Conservation (phyloP, 1,140 invertebrate species). For the Aphaenogaster ashmeadi region DNA sequence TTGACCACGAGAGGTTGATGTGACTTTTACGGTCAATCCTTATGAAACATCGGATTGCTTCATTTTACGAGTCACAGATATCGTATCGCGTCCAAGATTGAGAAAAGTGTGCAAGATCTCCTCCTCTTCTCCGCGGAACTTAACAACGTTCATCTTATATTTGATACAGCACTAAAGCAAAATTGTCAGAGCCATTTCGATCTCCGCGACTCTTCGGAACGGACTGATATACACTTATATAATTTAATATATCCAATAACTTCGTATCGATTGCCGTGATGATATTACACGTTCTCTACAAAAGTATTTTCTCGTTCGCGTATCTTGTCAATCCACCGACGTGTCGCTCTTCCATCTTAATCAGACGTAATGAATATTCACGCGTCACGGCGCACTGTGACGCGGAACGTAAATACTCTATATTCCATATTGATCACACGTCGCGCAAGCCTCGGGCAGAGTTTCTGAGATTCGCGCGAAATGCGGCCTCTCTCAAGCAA, state of each 20-base stretch:
- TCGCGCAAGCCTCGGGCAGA: slow-evolving; percentile 13
- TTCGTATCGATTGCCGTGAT: background rate
- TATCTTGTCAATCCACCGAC: slow-evolving; percentile 5
- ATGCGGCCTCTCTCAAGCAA: slow-evolving; percentile 43
- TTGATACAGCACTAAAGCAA: slow-evolving; percentile 11
- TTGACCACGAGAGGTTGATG: slow-evolving; percentile 11
- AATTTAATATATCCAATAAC: slow-evolving; percentile 45
- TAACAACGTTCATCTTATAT: slow-evolving; percentile 34
- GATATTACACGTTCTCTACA: slow-evolving; percentile 12
- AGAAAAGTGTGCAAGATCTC: background rate
- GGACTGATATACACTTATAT: slow-evolving; percentile 5
- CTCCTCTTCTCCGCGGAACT: background rate
- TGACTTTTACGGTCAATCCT: slow-evolving; percentile 40
- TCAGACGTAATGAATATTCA: slow-evolving; percentile 58
- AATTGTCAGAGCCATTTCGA: slow-evolving; percentile 20
- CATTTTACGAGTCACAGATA: slow-evolving; percentile 48
- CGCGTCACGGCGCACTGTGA: background rate
- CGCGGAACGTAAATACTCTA: slow-evolving; percentile 29
- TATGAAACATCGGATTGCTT: slow-evolving; percentile 36
- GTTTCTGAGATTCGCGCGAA: slow-evolving; percentile 70
- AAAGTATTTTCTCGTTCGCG: slow-evolving; percentile 46
- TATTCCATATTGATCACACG: slow-evolving; percentile 33
- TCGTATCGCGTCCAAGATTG: slow-evolving; percentile 5
- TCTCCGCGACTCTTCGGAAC: background rate
- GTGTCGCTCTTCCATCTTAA: slow-evolving; percentile 47